A percentile compares a stretch with the other conserved stretches of the same genome.
phyloP scores from a whole-genome alignment of 2,797 vertebrate genomes.

The Gallinago stenura region DNA sequence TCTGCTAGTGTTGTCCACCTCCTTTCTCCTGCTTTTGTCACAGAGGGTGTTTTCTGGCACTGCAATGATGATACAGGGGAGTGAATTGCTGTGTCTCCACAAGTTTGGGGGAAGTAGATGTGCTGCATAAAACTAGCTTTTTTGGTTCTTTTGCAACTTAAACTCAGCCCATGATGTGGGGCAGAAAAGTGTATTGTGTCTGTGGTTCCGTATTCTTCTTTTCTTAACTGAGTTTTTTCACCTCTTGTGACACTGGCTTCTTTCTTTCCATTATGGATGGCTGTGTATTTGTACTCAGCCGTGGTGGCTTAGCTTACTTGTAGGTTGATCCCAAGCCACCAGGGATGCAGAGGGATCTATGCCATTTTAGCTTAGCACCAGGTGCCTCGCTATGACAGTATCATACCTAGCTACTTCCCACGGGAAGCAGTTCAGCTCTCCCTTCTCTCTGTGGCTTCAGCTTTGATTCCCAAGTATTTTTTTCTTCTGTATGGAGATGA shows the following conservation, averaged over 20 bases:
- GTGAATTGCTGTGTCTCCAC: background rate
- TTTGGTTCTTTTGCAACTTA: background rate
- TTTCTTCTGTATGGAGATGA: background rate
- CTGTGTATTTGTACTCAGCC: background rate
- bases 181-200: background rate
- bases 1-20: background rate
- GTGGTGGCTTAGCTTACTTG: background rate
- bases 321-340: background rate
- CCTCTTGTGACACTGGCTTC: background rate
- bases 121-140: background rate
- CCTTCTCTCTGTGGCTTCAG: background rate
- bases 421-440: background rate
- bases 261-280: background rate
- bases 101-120: background rate
- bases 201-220: background rate
- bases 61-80: background rate
- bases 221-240: background rate
- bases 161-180: accelerated
- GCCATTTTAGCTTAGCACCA: background rate
- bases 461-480: background rate
- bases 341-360: background rate
- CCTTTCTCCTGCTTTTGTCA: background rate
- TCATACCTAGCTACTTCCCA: background rate
- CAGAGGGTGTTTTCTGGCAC: background rate
- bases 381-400: background rate